Base-by-base conservation (phyloP, 2,888 invertebrate genomes). In the Dione juno region DNA sequence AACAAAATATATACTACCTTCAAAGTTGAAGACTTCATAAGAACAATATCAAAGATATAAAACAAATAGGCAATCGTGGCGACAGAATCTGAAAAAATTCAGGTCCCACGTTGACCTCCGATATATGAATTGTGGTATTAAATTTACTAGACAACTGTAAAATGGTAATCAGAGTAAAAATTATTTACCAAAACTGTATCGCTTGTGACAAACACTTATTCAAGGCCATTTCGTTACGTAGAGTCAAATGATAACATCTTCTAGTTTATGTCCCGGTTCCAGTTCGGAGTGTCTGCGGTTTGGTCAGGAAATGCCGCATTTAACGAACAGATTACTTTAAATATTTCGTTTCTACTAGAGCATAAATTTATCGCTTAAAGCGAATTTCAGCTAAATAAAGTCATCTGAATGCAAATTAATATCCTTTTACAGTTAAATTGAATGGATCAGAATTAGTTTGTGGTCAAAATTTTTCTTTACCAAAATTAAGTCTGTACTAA, bases 221-320 rank as follows among this genome's bases (percentile, higher is more conserved):
- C 3, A 13, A 19, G 41, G 21, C n/a, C 21, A 53, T 61, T 68
- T 10, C 28, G 11, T 28, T 8, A 45, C 43, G 43, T 54, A 68
- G 45, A 63, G 19, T 41, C 35, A 28, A 63, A 45, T 63, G 53
- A 68, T 68, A 63, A 53, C 37, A 68, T 68, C 61, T 53, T 10
- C 61, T 53, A 59, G 43, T 61, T 67, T 67, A 68, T 63, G 53
- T 14, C 45, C 43, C 35, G 19, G 35, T 37, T 35, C 21, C 41
- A 45, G 59, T 53, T 53, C 35, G 11, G 21, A 48, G 63, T n/a
- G 40, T 63, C 45, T 63, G 37, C 45, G 53, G 53, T 63, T 16
- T 63, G 53, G 52, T 63, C 53, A 41, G 67, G 43, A 54, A 68
- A 63, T 53, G 43, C 50, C 61, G 43, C 45, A 35, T 45, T 63